These are phyloP conservation scores for Tipula unca DNA, from an alignment of 2,888 invertebrate genomes.

Conservation along the genomic window DNA sequence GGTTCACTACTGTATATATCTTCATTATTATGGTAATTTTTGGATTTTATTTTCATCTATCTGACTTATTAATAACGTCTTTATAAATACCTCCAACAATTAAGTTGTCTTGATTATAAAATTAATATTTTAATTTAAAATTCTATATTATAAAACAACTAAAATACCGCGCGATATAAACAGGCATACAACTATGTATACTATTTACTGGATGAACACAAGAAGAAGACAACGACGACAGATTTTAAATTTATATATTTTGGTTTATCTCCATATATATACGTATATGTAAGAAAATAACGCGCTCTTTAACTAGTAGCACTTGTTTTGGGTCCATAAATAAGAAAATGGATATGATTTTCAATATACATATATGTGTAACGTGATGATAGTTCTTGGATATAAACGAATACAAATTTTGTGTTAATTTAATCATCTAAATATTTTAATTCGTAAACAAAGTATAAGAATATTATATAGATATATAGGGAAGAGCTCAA, in stretches of 20 bases:
- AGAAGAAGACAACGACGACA: neutral
- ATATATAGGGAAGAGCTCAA: neutral
- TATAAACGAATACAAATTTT: neutral
- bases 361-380: neutral
- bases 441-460: conserved; percentile 14
- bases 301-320: neutral
- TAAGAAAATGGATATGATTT: conserved; percentile 14
- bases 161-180: neutral
- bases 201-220: neutral
- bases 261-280: neutral
- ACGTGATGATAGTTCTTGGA: neutral
- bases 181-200: neutral
- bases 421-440: conserved; percentile 4
- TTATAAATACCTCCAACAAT: conserved; percentile 14
- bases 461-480: neutral
- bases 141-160: neutral
- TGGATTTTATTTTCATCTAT: neutral
- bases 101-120: conserved; percentile 8
- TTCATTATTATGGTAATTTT: neutral
- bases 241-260: neutral
- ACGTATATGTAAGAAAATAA: neutral
- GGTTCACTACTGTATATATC: neutral
- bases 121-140: conserved; percentile 8
- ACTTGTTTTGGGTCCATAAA: conserved; percentile 14
- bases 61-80: conserved; percentile 2